Conservation (phyloP, 2,113 vertebrate genomes). For the Melozone crissalis region DNA sequence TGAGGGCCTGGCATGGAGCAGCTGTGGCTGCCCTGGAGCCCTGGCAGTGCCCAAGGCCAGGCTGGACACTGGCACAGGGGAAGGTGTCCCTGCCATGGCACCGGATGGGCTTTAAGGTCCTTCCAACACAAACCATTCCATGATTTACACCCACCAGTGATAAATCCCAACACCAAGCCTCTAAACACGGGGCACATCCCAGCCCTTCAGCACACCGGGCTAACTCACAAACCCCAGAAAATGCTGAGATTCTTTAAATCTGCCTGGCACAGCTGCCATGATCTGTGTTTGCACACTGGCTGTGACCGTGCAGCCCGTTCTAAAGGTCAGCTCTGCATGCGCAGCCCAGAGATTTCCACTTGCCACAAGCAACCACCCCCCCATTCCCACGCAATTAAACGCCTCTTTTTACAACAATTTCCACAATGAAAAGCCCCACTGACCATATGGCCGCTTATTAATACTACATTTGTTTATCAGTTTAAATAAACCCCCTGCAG, state of each 20-base stretch:
- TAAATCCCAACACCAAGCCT: background rate
- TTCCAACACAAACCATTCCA: background rate
- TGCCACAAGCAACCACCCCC: background rate
- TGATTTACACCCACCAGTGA: background rate
- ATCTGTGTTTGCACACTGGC: background rate
- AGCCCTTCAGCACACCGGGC: background rate
- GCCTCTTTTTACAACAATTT: background rate
- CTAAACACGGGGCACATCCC: background rate
- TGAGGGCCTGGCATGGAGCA: background rate
- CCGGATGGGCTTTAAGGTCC: too few species aligned
- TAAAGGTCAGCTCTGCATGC: slow-evolving; percentile 10
- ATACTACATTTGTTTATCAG: slow-evolving; percentile 15
- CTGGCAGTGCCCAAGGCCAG: background rate
- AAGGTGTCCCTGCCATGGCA: background rate
- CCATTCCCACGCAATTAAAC: background rate
- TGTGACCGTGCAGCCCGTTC: rapidly evolving
- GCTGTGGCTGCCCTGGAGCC: background rate
- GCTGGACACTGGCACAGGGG: background rate
- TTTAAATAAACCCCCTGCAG: background rate
- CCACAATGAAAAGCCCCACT: background rate
- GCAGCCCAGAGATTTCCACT: background rate
- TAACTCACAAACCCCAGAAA: background rate
- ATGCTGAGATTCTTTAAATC: background rate
- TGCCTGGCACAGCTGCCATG: background rate
- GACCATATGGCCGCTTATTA: slow-evolving; percentile 39